Evolutionary conservation across 2,113 vertebrate genomes (phyloP), one percentile per base, ranked within the genome.

Genomic region (Pangasianodon hypophthalmus): DNA sequence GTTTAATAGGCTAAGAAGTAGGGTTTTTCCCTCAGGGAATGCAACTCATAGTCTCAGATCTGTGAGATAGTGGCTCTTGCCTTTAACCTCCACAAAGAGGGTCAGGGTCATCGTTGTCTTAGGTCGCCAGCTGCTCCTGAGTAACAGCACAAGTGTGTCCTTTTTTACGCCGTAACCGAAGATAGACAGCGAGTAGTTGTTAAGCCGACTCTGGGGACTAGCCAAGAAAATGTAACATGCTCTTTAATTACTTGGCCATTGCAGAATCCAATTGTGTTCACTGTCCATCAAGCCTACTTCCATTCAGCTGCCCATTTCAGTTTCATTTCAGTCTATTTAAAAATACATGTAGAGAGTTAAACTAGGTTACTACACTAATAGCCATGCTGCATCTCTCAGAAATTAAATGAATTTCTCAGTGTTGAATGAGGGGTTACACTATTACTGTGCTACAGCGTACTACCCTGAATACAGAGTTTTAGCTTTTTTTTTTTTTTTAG

Each of bases 101-200:
- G 87, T 93, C 82, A 73, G 92, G 93, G 93, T 93, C 92, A 94
- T 90, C 94, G 93, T 91, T 95, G 91, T 93, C 64, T 52, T 75
- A 88, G 92, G 92, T 94, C 85, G 92, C 84, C 86, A 88, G 67
- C 64, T 85, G 84, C 93, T 94, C 92, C 94, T 91, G 81, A 90
- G 80, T 95, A 87, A 93, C 93, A 88, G 89, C 77, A 88, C 84
- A 83, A 90, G 90, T 85, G 50, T 6, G 1, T 84, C 50, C 62
- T 73, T 91, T 92, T 93, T 89, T 88, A 90, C 92, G 89, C 88
- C 87, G 93, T 95, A 94, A 95, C 93, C 84, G 73, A 86, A 94
- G 89, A 93, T 92, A 81, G 87, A 67, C 84, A 6, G 77, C 10
- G 44, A 71, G 77, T 41, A 87, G 46, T 81, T 44, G 88, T 86